phyloP scores from a whole-genome alignment of 2,113 vertebrate species.

The Antigone vipio region DNA sequence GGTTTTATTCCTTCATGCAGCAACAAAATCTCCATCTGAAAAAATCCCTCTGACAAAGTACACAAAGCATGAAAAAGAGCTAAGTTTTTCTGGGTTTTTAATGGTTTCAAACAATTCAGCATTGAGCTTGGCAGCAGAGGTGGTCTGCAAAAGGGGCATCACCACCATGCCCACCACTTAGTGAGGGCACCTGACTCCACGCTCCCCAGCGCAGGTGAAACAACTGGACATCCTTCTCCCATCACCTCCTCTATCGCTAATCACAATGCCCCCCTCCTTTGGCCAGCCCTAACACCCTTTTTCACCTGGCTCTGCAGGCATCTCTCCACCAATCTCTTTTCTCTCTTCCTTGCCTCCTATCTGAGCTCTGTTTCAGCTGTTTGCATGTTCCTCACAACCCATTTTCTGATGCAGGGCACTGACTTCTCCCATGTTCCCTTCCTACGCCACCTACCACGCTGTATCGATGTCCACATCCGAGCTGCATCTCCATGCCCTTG shows the following conservation, averaged over 20 bases:
- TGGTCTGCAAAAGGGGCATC: neutral
- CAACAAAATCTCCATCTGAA: constrained; percentile 28
- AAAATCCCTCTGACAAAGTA: constrained; percentile 15
- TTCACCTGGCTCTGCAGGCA: neutral
- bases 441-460: neutral
- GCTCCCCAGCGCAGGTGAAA: neutral
- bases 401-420: neutral
- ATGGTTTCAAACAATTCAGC: neutral
- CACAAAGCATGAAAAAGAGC: neutral
- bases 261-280: neutral
- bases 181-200: rapidly evolving
- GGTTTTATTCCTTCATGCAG: constrained; percentile 20
- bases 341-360: neutral
- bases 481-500: neutral
- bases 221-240: neutral
- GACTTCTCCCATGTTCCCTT: neutral
- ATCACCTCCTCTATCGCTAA: neutral
- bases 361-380: neutral
- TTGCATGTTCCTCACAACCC: neutral
- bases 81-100: neutral
- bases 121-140: neutral
- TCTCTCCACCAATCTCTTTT: neutral
- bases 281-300: neutral
- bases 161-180: neutral
- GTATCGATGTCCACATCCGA: rapidly evolving